Evolutionary conservation across 2,113 vertebrate genomes (phyloP).

Genomic region (Sphaerodactylus townsendi): DNA sequence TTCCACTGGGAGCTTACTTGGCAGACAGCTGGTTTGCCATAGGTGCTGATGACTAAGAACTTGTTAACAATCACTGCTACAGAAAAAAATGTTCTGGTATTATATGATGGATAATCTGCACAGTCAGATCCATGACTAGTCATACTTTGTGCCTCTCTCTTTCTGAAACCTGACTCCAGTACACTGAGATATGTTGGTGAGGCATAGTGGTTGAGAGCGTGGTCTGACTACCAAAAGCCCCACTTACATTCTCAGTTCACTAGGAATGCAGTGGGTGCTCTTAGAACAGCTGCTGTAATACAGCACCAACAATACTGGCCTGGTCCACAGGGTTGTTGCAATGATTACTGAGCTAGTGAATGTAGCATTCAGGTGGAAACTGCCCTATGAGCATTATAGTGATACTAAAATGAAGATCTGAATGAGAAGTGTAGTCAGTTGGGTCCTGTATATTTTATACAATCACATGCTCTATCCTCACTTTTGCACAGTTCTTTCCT

Average conservation of each 20-base stretch:
- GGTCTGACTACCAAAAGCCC: neutral
- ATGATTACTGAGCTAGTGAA: neutral
- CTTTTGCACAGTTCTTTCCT: neutral
- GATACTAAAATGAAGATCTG: neutral
- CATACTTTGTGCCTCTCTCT: neutral
- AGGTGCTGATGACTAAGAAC: neutral
- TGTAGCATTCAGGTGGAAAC: neutral
- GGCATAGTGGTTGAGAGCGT: neutral
- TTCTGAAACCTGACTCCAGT: neutral
- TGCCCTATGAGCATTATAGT: too few species aligned
- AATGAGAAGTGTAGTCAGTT: neutral
- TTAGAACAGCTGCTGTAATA: neutral
- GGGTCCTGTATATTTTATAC: neutral
- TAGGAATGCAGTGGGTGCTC: neutral
- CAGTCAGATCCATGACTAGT: neutral
- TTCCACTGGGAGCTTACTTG: neutral
- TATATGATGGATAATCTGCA: neutral
- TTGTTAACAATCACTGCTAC: neutral
- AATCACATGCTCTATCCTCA: neutral
- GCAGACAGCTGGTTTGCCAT: neutral
- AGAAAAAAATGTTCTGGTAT: too few species aligned
- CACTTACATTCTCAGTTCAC: neutral
- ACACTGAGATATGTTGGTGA: neutral
- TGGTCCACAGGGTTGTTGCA: neutral
- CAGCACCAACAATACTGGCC: neutral